A percentile compares a stretch with the other conserved stretches of the same genome.
phyloP scores from a whole-genome alignment of 2,888 invertebrate genomes.

The Cosmia trapezina region DNA sequence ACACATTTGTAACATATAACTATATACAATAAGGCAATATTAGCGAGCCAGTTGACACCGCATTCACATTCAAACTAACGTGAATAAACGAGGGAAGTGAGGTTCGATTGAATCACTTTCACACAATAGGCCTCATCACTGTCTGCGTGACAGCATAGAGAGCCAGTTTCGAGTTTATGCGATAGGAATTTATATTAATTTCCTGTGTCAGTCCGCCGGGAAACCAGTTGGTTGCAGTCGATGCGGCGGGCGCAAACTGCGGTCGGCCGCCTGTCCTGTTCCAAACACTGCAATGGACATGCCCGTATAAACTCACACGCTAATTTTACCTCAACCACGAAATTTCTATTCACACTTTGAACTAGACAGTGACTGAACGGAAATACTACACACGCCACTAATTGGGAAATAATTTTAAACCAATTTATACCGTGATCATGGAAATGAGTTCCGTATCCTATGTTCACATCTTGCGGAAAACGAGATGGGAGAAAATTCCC shows the following conservation, averaged over 20 bases:
- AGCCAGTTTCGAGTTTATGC: slow-evolving; percentile 82
- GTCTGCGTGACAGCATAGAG: slow-evolving; percentile 77
- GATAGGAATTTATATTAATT: slow-evolving; percentile 89
- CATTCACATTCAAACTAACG: slow-evolving; percentile 78
- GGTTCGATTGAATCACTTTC: slow-evolving; percentile 83
- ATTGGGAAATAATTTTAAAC: slow-evolving; percentile 58
- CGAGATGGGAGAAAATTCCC: slow-evolving; percentile 51
- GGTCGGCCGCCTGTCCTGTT: slow-evolving; percentile 82
- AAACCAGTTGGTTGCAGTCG: slow-evolving; percentile 84
- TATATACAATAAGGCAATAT: slow-evolving; percentile 52
- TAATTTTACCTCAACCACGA: slow-evolving; percentile 82
- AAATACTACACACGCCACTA: slow-evolving; percentile 40
- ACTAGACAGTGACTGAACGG: slow-evolving; percentile 62
- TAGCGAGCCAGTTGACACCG: slow-evolving; percentile 71
- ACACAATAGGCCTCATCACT: slow-evolving; percentile 86
- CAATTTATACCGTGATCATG: slow-evolving; percentile 51
- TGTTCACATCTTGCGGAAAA: slow-evolving; percentile 59
- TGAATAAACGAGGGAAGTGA: slow-evolving; percentile 78
- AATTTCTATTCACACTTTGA: slow-evolving; percentile 79
- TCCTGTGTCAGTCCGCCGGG: slow-evolving; percentile 83
- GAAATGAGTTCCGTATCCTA: slow-evolving; percentile 50
- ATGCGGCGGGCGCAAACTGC: slow-evolving; percentile 83
- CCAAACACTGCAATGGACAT: slow-evolving; percentile 84
- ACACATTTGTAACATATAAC: slow-evolving; percentile 22
- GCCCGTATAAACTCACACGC: slow-evolving; percentile 83